A percentile compares a stretch with the other conserved stretches of the same genome.
These are phyloP conservation scores for Tonatia bakeri DNA, from an alignment of 2,113 vertebrate genomes.

Conservation along the genomic window DNA sequence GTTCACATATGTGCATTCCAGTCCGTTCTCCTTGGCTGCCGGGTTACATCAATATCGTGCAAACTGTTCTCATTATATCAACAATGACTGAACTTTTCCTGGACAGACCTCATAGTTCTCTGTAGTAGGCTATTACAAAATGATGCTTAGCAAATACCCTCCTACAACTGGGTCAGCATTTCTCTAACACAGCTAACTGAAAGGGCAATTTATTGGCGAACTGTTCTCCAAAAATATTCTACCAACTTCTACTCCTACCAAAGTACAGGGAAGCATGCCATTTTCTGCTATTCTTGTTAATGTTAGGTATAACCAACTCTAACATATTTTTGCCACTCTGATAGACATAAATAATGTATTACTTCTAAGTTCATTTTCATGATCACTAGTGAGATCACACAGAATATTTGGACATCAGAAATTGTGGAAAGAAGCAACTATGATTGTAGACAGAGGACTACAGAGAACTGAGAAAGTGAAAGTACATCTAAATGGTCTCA, in stretches of 20 bases:
- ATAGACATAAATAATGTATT: background rate
- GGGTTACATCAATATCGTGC: too few relatives aligned
- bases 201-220: background rate
- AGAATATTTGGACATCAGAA: background rate
- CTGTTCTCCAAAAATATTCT: background rate
- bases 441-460: background rate
- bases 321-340: background rate
- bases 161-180: background rate
- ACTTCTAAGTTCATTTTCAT: conserved; percentile 4
- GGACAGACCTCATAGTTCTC: background rate
- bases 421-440: background rate
- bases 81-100: too few relatives aligned
- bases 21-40: too few relatives aligned
- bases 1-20: too few relatives aligned
- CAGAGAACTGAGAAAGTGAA: background rate
- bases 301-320: background rate
- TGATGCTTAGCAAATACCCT: background rate
- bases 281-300: background rate
- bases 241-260: background rate
- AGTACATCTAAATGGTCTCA: background rate
- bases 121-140: background rate
- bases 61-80: too few relatives aligned
- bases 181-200: background rate
- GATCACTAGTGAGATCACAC: background rate
- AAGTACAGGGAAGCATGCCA: background rate